Base-by-base conservation (phyloP, 2,797 vertebrate genomes). In the Hozukius guyotensis region DNA sequence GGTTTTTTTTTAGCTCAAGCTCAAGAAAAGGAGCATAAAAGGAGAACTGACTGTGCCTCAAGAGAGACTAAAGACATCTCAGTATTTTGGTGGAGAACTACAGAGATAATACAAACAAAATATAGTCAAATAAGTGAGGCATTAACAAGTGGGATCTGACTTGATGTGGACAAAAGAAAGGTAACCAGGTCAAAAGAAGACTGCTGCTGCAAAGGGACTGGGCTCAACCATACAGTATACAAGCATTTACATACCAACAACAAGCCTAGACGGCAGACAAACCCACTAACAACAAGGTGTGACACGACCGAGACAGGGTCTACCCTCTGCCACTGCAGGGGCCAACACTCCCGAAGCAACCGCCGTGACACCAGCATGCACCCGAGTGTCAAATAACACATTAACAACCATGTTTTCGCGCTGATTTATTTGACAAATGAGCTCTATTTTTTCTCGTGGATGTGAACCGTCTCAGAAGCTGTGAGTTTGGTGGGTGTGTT, bases 191-290 rank as follows among this genome's bases (percentile, higher is more conserved):
- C 70, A 85, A n/a, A 49, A 27, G 71, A 66, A 52, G 70, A 70
- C 63, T 31, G 4, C 60, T 77, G 77, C 79, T 72, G 38, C 67
- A 70, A 81, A 81, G 71, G 68, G 67, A 87, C 75, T 82, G 22
- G 64, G 38, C 78, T 78, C 72, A 46, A n/a, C 32, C 61, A 24
- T 63, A 85, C 55, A 18, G 69, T 84, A 91, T 83, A 79, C 55
- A 3, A 79, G 80, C 80, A 93, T 94, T 94, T 93, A 92, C 94
- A 95, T 95, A 95, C 94, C 89, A 92, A 92, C 92, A 95, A 93
- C 92, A 92, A 94, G 92, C 92, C 93, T 90, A 91, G 93, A 93
- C 89, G 81, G 92, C 92, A 92, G 93, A 93, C 89, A 88, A 87
- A 86, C 86, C 81, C 77, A 74, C 87, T 87, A 65, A 92, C 94